Conservation (phyloP, 1,140 invertebrate species). For the Gryllus bimaculatus region DNA sequence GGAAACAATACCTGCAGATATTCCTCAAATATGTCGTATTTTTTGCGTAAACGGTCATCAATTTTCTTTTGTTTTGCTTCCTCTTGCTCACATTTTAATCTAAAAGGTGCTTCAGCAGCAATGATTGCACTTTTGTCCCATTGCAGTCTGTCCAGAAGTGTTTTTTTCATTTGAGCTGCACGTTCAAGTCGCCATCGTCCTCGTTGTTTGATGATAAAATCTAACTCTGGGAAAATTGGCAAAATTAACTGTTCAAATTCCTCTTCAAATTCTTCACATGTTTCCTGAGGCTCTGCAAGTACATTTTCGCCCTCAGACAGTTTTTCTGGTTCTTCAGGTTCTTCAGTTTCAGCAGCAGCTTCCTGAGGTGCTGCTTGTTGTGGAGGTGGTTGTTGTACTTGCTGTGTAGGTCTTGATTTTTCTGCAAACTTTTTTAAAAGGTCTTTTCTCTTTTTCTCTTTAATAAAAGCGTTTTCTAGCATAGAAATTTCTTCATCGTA, state of each 20-base stretch:
- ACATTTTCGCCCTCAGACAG: too few species aligned
- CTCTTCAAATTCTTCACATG: too few species aligned
- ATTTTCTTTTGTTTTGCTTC: neutral
- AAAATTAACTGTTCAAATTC: too few species aligned
- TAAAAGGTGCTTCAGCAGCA: neutral
- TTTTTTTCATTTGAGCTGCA: too few species aligned
- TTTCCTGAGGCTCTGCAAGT: too few species aligned
- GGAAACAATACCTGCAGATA: too few species aligned
- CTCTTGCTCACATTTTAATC: neutral
- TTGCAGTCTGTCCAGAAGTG: neutral
- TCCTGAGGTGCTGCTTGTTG: too few species aligned
- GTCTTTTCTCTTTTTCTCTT: conserved; percentile 12
- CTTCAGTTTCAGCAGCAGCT: too few species aligned
- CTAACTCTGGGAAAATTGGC: too few species aligned
- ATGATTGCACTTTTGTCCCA: neutral
- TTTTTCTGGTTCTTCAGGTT: too few species aligned
- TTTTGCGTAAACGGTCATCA: neutral
- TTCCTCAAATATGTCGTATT: neutral
- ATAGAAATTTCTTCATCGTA: neutral
- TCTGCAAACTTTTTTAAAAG: conserved; percentile 8
- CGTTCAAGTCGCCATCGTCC: too few species aligned
- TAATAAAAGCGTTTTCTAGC: conserved; percentile 7
- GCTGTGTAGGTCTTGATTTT: conserved; percentile 2
- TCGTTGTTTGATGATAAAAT: too few species aligned
- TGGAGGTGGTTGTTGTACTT: neutral